A percentile compares a stretch with the other conserved stretches of the same genome.
These are phyloP conservation scores for Pachypsylla venusta DNA, from an alignment of 1,140 invertebrate genomes.

Conservation along the genomic window DNA sequence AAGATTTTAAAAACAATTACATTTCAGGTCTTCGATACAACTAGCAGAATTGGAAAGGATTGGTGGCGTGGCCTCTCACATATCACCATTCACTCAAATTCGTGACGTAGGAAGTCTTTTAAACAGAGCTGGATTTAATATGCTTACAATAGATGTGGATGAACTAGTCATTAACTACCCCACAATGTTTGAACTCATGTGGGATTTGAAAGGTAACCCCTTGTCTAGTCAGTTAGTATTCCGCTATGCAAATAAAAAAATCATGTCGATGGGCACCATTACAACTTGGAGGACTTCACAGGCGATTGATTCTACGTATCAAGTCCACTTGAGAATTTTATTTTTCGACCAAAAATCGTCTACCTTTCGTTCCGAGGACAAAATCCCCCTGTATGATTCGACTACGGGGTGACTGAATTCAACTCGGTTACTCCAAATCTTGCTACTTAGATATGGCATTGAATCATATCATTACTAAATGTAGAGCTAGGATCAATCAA, in stretches of 20 bases:
- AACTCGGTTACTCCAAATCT: too few species aligned
- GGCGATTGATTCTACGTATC: too few species aligned
- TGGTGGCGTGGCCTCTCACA: constrained; percentile 81
- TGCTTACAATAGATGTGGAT: constrained; percentile 92
- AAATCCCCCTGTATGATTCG: too few species aligned
- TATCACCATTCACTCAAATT: constrained; percentile 86
- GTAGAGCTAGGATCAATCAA: too few species aligned
- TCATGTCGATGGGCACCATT: background rate
- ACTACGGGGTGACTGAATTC: too few species aligned
- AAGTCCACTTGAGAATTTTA: too few species aligned
- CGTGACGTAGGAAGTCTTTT: constrained; percentile 67
- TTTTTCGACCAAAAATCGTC: too few species aligned
- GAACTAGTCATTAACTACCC: constrained; percentile 86
- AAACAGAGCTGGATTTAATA: constrained; percentile 72
- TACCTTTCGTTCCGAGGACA: too few species aligned
- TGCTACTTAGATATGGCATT: too few species aligned
- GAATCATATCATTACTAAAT: too few species aligned
- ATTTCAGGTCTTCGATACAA: constrained; percentile 65
- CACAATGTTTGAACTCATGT: constrained; percentile 86
- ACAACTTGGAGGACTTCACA: too few species aligned
- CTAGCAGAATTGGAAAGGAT: constrained; percentile 83
- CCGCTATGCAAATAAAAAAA: background rate
- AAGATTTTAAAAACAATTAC: too few species aligned
- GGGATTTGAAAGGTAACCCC: constrained; percentile 68
- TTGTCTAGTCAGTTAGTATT: background rate